Evolutionary conservation across 2,113 vertebrate genomes (phyloP).

Genomic region (Tychaedon coryphoeus): DNA sequence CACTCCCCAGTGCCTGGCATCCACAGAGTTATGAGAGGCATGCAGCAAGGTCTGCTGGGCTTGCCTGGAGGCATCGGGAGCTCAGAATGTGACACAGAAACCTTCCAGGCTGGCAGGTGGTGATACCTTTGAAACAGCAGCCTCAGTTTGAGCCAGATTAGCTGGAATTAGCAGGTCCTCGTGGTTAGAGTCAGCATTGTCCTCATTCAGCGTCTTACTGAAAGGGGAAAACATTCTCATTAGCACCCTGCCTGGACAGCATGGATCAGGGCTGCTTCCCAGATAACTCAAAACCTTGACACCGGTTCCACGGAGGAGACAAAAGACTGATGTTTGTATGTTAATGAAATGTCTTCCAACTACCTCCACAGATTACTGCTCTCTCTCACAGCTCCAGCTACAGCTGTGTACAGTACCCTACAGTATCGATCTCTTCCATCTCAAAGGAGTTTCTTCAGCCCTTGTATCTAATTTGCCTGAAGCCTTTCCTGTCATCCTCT

Average conservation of each 20-base stretch:
- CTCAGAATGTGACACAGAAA: not conserved
- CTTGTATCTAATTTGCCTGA: not conserved
- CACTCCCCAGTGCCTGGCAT: not conserved
- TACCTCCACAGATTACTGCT: not conserved
- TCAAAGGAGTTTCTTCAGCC: not conserved
- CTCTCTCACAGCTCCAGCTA: not conserved
- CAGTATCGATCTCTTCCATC: not conserved
- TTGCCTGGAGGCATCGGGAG: not conserved
- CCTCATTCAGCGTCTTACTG: conserved; percentile 49
- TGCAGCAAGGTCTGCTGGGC: not conserved
- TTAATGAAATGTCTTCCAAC: not conserved
- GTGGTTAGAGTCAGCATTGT: not conserved
- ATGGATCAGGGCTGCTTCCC: not conserved
- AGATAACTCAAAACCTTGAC: not conserved
- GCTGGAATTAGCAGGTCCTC: conserved; percentile 41
- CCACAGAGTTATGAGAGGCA: not conserved
- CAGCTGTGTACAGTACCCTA: not conserved
- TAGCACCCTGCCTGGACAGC: not conserved
- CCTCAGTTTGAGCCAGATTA: not conserved
- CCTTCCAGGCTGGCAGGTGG: not conserved
- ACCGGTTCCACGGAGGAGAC: not conserved
- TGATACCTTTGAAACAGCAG: conserved; percentile 69
- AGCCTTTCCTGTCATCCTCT: not conserved
- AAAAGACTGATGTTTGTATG: not conserved
- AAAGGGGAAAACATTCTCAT: conserved; percentile 23